A percentile compares a stretch with the other conserved stretches of the same genome.
phyloP scores from a whole-genome alignment of 2,888 invertebrate species.

The Phragmatobia fuliginosa region DNA sequence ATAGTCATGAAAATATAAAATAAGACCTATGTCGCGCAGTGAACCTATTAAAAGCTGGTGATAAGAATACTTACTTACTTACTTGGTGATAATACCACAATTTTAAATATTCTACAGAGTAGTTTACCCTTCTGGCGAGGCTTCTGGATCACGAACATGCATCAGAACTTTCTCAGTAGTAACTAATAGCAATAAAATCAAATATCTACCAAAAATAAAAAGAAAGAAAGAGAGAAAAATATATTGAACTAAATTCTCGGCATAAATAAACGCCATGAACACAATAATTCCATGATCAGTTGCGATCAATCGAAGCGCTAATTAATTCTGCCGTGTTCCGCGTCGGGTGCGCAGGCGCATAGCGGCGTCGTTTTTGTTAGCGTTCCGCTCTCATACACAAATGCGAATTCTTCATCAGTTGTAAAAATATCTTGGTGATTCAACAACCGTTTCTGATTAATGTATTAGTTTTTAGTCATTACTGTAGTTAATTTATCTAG shows the following conservation, averaged over 20 bases:
- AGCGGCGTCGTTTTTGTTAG: conserved; percentile 58
- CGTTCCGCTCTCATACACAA: conserved; percentile 64
- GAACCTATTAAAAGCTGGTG: too few relatives aligned
- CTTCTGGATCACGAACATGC: not conserved
- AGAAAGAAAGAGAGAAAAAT: not conserved
- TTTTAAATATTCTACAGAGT: too few relatives aligned
- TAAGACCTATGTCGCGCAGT: too few relatives aligned
- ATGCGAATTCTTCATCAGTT: conserved; percentile 38
- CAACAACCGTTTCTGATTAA: conserved; percentile 12
- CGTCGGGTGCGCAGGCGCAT: conserved; percentile 44
- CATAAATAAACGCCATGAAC: not conserved
- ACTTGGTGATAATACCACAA: too few relatives aligned
- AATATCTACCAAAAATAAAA: not conserved
- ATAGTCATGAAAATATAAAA: too few relatives aligned
- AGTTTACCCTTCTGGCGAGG: not conserved
- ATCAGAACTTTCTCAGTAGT: not conserved
- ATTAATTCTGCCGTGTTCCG: conserved; percentile 28
- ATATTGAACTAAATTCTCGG: not conserved
- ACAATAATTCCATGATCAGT: conserved; percentile 35
- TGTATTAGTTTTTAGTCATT: not conserved
- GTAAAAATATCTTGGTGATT: conserved; percentile 31
- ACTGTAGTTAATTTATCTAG: not conserved
- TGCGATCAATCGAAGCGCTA: conserved; percentile 37
- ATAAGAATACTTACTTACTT: too few relatives aligned
- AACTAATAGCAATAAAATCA: not conserved